Evolutionary conservation across 2,888 invertebrate species (phyloP).

Genomic region (Dichetophora obliterata): DNA sequence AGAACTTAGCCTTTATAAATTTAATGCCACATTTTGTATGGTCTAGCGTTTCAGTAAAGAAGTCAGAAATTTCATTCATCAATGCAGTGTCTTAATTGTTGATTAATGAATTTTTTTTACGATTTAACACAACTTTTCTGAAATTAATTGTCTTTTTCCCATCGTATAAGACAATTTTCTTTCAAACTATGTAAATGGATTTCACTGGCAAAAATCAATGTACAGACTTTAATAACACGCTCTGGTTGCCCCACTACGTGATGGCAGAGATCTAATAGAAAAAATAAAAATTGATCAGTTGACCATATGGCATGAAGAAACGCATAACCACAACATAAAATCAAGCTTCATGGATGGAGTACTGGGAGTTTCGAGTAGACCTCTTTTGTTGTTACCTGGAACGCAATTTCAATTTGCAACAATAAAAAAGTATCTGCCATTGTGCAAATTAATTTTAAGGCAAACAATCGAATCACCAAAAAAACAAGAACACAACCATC

Average conservation of each 20-base stretch:
- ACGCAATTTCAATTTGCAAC: background rate
- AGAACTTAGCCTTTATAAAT: too few species aligned
- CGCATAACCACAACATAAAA: slow-evolving; percentile 3
- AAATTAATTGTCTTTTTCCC: too few species aligned
- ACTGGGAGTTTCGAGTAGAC: background rate
- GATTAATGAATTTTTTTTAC: too few species aligned
- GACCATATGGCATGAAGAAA: background rate
- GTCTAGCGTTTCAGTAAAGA: too few species aligned
- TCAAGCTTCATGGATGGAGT: background rate
- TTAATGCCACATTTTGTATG: too few species aligned
- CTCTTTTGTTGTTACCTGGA: background rate
- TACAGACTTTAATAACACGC: background rate
- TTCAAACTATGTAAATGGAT: too few species aligned
- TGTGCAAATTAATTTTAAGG: slow-evolving; percentile 19
- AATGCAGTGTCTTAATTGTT: too few species aligned
- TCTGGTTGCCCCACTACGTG: background rate
- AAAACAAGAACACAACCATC: background rate
- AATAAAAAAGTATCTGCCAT: too few species aligned
- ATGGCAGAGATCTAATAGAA: too few species aligned
- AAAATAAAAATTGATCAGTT: slow-evolving; percentile 17
- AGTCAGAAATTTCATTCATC: too few species aligned
- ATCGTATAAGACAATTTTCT: too few species aligned
- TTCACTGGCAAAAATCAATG: background rate
- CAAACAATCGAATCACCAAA: background rate
- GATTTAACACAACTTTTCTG: too few species aligned